Base-by-base conservation (phyloP, 2,888 invertebrate species). In the Rutpela maculata region DNA sequence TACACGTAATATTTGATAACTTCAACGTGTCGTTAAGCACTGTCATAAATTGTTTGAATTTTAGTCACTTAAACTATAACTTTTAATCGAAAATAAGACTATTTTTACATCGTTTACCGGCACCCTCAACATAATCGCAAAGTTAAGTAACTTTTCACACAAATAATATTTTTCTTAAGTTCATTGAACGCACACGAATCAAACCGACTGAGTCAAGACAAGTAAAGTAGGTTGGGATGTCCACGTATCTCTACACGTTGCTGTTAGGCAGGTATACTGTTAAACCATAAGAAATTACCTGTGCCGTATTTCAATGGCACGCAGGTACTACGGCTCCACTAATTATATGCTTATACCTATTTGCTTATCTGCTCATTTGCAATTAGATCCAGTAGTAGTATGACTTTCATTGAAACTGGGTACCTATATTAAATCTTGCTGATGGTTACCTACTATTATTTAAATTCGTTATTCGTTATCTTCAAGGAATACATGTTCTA, bases 151-250 rank as follows among this genome's bases (percentile, higher is more conserved):
- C 22, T 43, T 66, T 57, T 57, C 43, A 57, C 57, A 19, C 18
- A 60, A 60, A 59, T 55, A 63, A 56, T 74, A 63, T 50, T 67
- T 67, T 75, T 72, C 62, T 43, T 60, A 77, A 78, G 84, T 83
- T 84, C 84, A 84, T 80, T 81, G 84, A 81, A 82, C 84, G 84
- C 75, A 78, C 76, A 50, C 74, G 72, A 56, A 60, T 72, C 78
- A 50, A 50, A 70, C 77, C 65, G 75, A 78, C 78, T 75, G 77
- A 81, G 57, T 75, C 78, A 75, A 78, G 76, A 76, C 70, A 77
- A 76, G 69, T 57, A 72, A 80, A 77, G 73, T 77, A 80, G 79
- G 80, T 43, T 74, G 65, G 60, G 66, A 77, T 65, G 74, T 83
- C 80, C 84, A 83, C 82, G 84, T 84, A 26, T 4, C 22, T 26